phyloP scores from a whole-genome alignment of 2,888 invertebrate species.

The Chrysolina americana region DNA sequence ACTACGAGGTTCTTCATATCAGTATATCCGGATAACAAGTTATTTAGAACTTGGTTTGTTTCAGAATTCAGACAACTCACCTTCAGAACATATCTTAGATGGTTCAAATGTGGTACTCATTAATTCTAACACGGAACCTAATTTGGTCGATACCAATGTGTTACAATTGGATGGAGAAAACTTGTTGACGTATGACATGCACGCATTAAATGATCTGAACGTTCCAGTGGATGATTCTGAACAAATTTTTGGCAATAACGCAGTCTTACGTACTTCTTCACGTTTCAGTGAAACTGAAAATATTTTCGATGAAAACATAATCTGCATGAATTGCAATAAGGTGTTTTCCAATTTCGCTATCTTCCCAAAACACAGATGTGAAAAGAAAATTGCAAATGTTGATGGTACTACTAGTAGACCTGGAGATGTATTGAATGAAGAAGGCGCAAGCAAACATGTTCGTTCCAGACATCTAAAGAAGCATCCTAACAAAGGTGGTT shows the following conservation, averaged over 20 bases:
- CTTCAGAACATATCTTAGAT: not conserved
- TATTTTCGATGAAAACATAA: slow-evolving; percentile 48
- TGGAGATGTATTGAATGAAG: not conserved
- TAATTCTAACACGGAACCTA: not conserved
- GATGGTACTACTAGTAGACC: not conserved
- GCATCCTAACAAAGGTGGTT: not conserved
- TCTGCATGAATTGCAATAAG: slow-evolving; percentile 53
- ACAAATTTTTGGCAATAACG: slow-evolving; percentile 22
- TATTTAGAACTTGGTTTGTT: not conserved
- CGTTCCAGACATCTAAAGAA: not conserved
- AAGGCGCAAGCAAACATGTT: not conserved
- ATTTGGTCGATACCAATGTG: not conserved
- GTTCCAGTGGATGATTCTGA: slow-evolving; percentile 7
- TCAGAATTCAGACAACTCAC: slow-evolving; percentile 44
- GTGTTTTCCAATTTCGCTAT: slow-evolving; percentile 43
- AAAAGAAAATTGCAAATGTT: slow-evolving; percentile 21
- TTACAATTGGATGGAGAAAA: not conserved
- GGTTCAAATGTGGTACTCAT: not conserved
- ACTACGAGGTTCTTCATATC: not conserved
- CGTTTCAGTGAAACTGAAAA: slow-evolving; percentile 34
- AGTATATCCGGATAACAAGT: not conserved
- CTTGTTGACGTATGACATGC: not conserved
- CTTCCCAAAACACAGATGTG: slow-evolving; percentile 49
- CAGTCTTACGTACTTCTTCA: slow-evolving; percentile 18
- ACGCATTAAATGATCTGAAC: not conserved